Evolutionary conservation across 2,888 invertebrate species (phyloP).

Genomic region (Spialia ferax): DNA sequence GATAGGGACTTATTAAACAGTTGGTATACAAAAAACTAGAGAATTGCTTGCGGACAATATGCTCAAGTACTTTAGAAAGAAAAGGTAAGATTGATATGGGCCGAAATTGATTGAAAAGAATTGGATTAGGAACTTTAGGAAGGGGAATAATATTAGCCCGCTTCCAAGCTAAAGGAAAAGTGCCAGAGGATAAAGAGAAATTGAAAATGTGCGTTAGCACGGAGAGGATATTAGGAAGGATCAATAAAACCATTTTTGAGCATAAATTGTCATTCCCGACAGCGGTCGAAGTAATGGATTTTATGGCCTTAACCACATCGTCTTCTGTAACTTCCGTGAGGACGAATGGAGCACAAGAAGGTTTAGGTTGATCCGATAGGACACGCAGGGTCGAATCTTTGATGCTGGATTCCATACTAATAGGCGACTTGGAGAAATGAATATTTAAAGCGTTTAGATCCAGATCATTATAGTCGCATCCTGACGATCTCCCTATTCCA

Average conservation of each 20-base stretch:
- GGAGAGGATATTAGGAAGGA: background rate
- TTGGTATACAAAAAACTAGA: background rate
- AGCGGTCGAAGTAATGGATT: too few relatives aligned
- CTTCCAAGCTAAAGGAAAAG: background rate
- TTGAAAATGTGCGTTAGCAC: background rate
- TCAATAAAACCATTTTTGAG: background rate
- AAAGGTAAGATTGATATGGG: slow-evolving; percentile 2
- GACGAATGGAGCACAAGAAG: background rate
- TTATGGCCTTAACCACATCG: too few relatives aligned
- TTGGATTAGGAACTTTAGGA: background rate
- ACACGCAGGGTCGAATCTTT: background rate
- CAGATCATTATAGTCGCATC: background rate
- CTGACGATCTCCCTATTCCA: background rate
- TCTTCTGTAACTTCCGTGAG: background rate
- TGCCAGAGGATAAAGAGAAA: background rate
- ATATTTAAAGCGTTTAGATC: background rate
- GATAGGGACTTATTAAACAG: background rate
- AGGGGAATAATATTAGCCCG: background rate
- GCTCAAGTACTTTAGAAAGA: slow-evolving; percentile 13
- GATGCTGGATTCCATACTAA: background rate
- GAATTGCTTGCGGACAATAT: background rate
- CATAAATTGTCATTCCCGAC: background rate
- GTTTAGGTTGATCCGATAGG: background rate
- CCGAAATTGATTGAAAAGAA: background rate
- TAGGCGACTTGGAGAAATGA: background rate